Conservation (phyloP, 1,140 invertebrate species). For the Scaptomyza pallida region DNA sequence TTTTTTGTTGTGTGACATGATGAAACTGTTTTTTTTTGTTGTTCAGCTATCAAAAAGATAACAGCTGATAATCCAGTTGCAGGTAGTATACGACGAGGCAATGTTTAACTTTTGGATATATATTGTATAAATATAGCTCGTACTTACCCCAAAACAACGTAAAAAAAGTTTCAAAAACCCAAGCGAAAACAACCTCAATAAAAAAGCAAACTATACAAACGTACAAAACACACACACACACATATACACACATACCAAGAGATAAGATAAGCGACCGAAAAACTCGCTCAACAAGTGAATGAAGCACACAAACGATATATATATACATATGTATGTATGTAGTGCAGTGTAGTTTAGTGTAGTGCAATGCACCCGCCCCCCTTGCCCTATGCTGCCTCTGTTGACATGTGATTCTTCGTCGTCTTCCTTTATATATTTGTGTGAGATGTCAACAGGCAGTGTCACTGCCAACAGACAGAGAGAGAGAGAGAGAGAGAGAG, state of each 20-base stretch:
- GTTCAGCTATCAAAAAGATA: slow-evolving; percentile 23
- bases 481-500: background rate
- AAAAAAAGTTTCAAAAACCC: slow-evolving; percentile 1
- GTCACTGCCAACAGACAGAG: slow-evolving; percentile 49
- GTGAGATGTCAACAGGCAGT: slow-evolving; percentile 68
- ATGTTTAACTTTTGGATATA: slow-evolving; percentile 30
- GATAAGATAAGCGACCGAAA: slow-evolving; percentile 66
- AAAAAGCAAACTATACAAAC: slow-evolving; percentile 65
- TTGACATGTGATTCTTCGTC: slow-evolving; percentile 41
- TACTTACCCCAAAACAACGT: slow-evolving; percentile 17
- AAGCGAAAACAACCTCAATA: slow-evolving; percentile 62
- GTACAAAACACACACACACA: slow-evolving; percentile 55
- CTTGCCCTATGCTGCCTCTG: too few relatives aligned
- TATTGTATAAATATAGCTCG: slow-evolving; percentile 6
- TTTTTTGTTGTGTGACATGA: background rate
- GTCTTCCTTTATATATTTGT: slow-evolving; percentile 33
- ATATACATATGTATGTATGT: background rate
- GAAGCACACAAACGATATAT: slow-evolving; percentile 17
- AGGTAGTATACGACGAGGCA: slow-evolving; percentile 14
- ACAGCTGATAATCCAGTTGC: slow-evolving; percentile 30
- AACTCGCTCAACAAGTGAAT: slow-evolving; percentile 77
- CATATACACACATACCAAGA: too few relatives aligned
- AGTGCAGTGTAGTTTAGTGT: background rate
- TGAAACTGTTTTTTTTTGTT: slow-evolving; percentile 18
- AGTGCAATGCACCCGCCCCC: slow-evolving; percentile 64